Percentiles rank a stretch among this genome's conserved stretches.
Conservation (phyloP, 2,113 vertebrate genomes). For the Neodon shergylaensis region DNA sequence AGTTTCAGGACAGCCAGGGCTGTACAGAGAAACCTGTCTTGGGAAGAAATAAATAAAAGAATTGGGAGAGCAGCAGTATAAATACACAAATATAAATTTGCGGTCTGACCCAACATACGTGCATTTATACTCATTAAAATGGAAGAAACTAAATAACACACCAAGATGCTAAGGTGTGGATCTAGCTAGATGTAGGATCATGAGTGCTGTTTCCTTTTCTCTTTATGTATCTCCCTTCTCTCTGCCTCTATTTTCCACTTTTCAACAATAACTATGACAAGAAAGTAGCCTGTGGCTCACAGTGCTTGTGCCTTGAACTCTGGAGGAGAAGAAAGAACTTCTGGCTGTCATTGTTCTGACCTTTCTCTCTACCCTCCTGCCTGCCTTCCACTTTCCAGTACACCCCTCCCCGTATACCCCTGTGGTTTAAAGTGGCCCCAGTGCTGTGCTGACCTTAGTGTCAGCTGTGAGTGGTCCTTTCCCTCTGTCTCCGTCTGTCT, state of each 20-base stretch:
- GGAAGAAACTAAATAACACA: not conserved
- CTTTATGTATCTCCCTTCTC: not conserved
- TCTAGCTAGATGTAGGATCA: not conserved
- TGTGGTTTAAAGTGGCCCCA: not conserved
- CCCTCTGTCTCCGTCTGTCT: slow-evolving; percentile 26
- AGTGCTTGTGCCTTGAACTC: not conserved
- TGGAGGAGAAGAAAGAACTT: not conserved
- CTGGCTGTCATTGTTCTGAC: not conserved
- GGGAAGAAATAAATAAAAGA: not conserved
- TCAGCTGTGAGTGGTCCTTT: slow-evolving; percentile 42
- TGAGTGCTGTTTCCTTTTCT: not conserved
- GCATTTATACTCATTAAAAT: not conserved
- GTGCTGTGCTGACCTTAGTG: rapidly evolving
- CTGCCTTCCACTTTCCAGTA: not conserved
- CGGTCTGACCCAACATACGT: not conserved
- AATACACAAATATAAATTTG: not conserved
- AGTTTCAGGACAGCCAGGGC: not conserved
- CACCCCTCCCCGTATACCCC: not conserved
- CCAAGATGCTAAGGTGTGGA: not conserved
- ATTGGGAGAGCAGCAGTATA: not conserved
- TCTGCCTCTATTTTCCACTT: not conserved
- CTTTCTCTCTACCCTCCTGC: slow-evolving; percentile 3
- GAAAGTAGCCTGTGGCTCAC: not conserved
- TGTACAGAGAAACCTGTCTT: not conserved
- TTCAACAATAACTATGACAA: not conserved